A percentile compares a stretch with the other conserved stretches of the same genome.
These are phyloP conservation scores for Malurus alboscapulatus DNA, from an alignment of 2,113 vertebrate genomes.

Conservation along the genomic window DNA sequence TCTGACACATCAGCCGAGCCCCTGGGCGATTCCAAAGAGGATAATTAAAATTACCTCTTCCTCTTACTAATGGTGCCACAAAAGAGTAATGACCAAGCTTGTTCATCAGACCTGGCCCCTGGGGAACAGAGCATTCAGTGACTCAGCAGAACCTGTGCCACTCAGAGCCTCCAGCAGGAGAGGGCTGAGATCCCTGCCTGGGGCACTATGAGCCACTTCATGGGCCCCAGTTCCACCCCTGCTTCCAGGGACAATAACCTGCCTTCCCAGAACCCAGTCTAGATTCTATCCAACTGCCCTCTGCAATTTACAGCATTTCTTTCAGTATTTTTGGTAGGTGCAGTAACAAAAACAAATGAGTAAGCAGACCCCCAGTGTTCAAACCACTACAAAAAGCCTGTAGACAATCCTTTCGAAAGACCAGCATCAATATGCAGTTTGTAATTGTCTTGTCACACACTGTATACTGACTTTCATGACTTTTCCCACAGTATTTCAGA, in stretches of 20 bases:
- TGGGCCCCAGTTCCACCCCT: background rate
- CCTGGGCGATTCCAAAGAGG: background rate
- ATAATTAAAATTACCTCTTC: constrained; percentile 14
- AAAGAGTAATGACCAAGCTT: background rate
- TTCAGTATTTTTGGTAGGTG: background rate
- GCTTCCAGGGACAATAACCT: background rate
- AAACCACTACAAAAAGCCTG: background rate
- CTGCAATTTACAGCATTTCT: background rate
- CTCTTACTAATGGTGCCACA: background rate
- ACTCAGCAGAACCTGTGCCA: background rate
- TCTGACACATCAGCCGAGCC: background rate
- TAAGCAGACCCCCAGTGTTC: accelerated
- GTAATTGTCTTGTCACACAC: background rate
- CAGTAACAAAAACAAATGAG: background rate
- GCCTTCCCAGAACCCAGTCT: background rate
- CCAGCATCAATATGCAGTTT: background rate
- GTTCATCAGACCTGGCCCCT: background rate
- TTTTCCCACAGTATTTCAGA: constrained; percentile 23
- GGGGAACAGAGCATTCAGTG: background rate
- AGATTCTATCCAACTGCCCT: background rate
- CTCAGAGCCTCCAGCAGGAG: background rate
- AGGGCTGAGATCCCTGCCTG: background rate
- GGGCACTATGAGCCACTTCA: background rate
- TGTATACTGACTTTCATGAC: background rate
- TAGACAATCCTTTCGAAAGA: background rate